Evolutionary conservation across 2,888 invertebrate species (phyloP), one percentile per base, ranked within the genome.

Genomic region (Megastigmus dorsalis): DNA sequence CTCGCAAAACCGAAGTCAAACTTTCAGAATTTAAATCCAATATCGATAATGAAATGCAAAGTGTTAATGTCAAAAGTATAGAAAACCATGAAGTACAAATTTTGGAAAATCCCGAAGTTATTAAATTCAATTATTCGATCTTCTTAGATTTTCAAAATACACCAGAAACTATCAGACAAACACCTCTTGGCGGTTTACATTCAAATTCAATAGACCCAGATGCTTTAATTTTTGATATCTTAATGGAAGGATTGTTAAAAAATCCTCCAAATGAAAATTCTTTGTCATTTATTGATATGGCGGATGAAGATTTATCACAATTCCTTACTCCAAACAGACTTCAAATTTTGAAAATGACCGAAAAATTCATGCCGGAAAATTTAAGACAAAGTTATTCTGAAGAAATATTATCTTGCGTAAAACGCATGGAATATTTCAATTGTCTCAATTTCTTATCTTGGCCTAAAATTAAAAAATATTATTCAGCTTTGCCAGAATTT

Each of bases 361-460:
- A 87, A 77, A 83, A 79, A 68, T 81, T 87, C 7, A 69, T 87
- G 48, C 86, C 87, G 0, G 81, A 80, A 9, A 70, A 80, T 1
- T 66, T 71, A 15, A 82, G 86, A 36, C 80, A 78, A 23, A 82
- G 83, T 10, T 87, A 86, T 68, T 81, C 85, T 4, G 82, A 86
- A 33, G 81, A 80, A 18, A 87, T 87, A 86, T 82, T 84, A 52
- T 85, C 86, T 3, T 87, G 87, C 75, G 80, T 87, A 0, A 76
- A 80, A 52, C 78, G 85, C 33, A 87, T 86, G 78, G 87, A 87
- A 70, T 87, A 86, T 57, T 86, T 83, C 60, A 86, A 86, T 41
- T 87, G 87, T 68, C 65, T 87, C 2, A 86, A 85, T 55, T 85
- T 84, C 45, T 85, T 85, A 30, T 83, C 86, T n/a, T 87, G 87